These are phyloP conservation scores for Xestobium rufovillosum DNA, from an alignment of 2,888 invertebrate species.

Conservation along the genomic window DNA sequence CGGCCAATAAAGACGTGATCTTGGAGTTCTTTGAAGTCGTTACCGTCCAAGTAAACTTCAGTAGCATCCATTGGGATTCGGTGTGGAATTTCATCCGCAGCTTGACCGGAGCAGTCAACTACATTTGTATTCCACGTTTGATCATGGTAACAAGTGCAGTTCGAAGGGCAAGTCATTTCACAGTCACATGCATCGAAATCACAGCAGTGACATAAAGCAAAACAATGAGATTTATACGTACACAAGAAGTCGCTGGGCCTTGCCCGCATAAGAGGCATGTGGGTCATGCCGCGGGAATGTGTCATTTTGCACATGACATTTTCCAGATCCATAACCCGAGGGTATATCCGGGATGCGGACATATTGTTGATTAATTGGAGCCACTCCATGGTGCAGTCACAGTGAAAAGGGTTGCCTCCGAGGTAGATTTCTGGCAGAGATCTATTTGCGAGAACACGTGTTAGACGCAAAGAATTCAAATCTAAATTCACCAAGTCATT, in stretches of 20 bases:
- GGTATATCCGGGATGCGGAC: conserved; percentile 74
- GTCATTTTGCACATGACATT: conserved; percentile 84
- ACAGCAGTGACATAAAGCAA: conserved; percentile 91
- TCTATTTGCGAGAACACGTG: conserved; percentile 64
- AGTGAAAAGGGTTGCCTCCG: conserved; percentile 88
- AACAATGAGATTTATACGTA: conserved; percentile 88
- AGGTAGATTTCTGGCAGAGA: conserved; percentile 82
- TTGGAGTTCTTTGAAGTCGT: conserved; percentile 74
- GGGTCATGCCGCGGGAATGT: conserved; percentile 71
- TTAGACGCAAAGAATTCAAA: conserved; percentile 69
- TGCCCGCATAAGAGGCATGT: conserved; percentile 68
- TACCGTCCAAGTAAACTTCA: conserved; percentile 86
- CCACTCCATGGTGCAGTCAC: conserved; percentile 96
- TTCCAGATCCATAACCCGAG: conserved; percentile 80
- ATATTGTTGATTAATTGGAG: conserved; percentile 81
- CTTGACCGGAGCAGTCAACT: conserved; percentile 81
- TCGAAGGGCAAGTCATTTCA: conserved; percentile 91
- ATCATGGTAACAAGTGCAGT: conserved; percentile 92
- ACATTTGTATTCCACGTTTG: conserved; percentile 89
- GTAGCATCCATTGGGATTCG: conserved; percentile 92
- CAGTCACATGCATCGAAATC: conserved; percentile 95
- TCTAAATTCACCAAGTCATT: conserved; percentile 79
- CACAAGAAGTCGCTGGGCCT: conserved; percentile 82
- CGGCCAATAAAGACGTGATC: conserved; percentile 85
- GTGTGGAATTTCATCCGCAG: conserved; percentile 69